A percentile compares a stretch with the other conserved stretches of the same genome.
Evolutionary conservation across 2,888 invertebrate genomes (phyloP).

Genomic region (Crocallis elinguaria): DNA sequence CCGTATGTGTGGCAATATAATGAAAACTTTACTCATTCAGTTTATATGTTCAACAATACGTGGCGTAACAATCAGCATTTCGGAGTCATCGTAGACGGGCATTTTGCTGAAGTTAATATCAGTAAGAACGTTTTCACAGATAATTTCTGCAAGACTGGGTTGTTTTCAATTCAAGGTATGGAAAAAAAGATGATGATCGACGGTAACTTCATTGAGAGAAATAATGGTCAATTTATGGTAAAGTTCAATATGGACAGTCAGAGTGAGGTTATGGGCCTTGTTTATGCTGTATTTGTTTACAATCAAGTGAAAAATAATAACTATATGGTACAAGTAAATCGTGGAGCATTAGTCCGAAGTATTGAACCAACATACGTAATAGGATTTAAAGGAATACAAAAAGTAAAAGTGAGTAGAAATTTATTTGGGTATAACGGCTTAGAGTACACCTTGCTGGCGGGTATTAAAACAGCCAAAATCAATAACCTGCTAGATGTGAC

Average conservation of each 20-base stretch:
- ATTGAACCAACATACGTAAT: slow-evolving; percentile 92
- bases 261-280: slow-evolving; percentile 95
- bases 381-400: slow-evolving; percentile 97
- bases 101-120: slow-evolving; percentile 95
- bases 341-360: slow-evolving; percentile 65
- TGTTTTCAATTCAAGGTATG: slow-evolving; percentile 95
- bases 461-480: slow-evolving; percentile 94
- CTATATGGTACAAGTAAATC: slow-evolving; percentile 65
- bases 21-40: slow-evolving; percentile 96
- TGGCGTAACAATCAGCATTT: slow-evolving; percentile 95
- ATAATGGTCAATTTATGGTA: slow-evolving; percentile 92
- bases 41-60: slow-evolving; percentile 94
- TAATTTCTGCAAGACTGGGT: slow-evolving; percentile 92
- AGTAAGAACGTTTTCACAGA: slow-evolving; percentile 93
- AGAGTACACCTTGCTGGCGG: slow-evolving; percentile 96
- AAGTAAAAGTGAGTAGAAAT: slow-evolving; percentile 95
- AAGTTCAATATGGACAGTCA: slow-evolving; percentile 96
- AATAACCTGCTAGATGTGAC: slow-evolving; percentile 94
- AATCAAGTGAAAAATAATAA: slow-evolving; percentile 91
- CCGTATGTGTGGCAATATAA: slow-evolving; percentile 98
- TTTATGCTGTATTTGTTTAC: slow-evolving; percentile 90
- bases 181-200: slow-evolving; percentile 96
- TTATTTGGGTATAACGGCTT: slow-evolving; percentile 92
- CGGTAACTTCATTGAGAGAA: slow-evolving; percentile 91
- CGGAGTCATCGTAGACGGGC: slow-evolving; percentile 94